These are phyloP conservation scores for Anoplophora glabripennis DNA, from an alignment of 1,140 invertebrate genomes.

Conservation along the genomic window DNA sequence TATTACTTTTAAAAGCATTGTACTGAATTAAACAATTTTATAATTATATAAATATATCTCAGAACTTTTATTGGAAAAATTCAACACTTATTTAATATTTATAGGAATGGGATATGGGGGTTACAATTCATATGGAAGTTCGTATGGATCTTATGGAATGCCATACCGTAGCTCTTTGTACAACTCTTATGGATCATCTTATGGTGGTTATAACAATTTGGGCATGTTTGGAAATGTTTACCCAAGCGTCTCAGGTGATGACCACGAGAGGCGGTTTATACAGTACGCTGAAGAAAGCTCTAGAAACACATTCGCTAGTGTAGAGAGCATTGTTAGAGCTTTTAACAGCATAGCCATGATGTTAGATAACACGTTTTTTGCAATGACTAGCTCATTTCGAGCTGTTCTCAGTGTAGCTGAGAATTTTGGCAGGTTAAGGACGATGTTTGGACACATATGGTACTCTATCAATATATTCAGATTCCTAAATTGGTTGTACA, in stretches of 20 bases:
- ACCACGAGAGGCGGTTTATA: conserved; percentile 70
- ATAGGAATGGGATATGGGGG: conserved; percentile 15
- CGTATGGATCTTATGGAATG: conserved; percentile 41
- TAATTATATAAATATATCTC: background rate
- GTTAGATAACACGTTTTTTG: conserved; percentile 93
- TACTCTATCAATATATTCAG: conserved; percentile 80
- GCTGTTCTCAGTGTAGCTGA: conserved; percentile 94
- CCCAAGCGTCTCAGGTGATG: conserved; percentile 54
- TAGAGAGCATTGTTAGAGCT: conserved; percentile 88
- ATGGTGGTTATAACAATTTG: conserved; percentile 42
- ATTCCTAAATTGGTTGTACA: conserved; percentile 74
- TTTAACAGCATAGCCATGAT: conserved; percentile 93
- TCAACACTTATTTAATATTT: conserved; percentile 8
- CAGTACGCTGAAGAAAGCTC: conserved; percentile 89
- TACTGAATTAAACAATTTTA: background rate
- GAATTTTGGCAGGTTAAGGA: conserved; percentile 81
- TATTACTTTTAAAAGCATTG: background rate
- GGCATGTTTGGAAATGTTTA: conserved; percentile 30
- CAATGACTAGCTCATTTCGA: conserved; percentile 90
- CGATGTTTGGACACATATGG: conserved; percentile 80
- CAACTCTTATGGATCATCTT: conserved; percentile 38
- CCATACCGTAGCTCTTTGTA: conserved; percentile 42
- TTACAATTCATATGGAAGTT: conserved; percentile 18
- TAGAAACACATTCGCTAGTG: conserved; percentile 87
- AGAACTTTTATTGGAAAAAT: conserved; percentile 6